Conservation (phyloP, 1,140 invertebrate species). For the Calliphora vicina region DNA sequence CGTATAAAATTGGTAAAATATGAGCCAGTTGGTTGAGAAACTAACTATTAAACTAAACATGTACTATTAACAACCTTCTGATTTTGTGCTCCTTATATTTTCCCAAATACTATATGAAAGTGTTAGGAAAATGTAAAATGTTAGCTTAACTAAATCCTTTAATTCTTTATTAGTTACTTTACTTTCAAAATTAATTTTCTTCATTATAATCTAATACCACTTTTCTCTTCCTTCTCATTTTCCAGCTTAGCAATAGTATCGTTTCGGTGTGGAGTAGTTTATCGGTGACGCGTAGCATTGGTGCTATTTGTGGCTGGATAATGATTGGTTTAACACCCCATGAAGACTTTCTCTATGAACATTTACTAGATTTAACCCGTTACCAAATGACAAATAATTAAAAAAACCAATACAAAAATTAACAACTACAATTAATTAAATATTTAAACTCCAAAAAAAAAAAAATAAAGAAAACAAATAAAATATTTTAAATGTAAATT, state of each 20-base stretch:
- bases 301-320: constrained; percentile 61
- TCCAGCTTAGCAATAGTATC: constrained; percentile 54
- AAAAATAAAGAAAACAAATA: constrained; percentile 6
- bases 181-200: constrained; percentile 19
- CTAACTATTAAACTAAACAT: no score
- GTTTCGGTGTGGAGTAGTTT: constrained; percentile 60
- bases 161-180: no score
- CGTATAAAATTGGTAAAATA: no score
- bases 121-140: no score
- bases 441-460: neutral
- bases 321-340: constrained; percentile 61
- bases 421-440: neutral
- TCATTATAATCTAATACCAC: neutral
- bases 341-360: constrained; percentile 61
- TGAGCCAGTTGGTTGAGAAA: no score
- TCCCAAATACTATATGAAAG: no score
- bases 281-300: constrained; percentile 60
- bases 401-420: neutral
- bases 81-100: no score
- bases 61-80: no score
- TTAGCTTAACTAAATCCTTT: no score
- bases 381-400: constrained; percentile 64
- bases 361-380: constrained; percentile 60
- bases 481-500: constrained; percentile 17
- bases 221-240: constrained; percentile 24